Evolutionary conservation across 1,140 invertebrate genomes (phyloP).

Genomic region (Procambarus virginalis): DNA sequence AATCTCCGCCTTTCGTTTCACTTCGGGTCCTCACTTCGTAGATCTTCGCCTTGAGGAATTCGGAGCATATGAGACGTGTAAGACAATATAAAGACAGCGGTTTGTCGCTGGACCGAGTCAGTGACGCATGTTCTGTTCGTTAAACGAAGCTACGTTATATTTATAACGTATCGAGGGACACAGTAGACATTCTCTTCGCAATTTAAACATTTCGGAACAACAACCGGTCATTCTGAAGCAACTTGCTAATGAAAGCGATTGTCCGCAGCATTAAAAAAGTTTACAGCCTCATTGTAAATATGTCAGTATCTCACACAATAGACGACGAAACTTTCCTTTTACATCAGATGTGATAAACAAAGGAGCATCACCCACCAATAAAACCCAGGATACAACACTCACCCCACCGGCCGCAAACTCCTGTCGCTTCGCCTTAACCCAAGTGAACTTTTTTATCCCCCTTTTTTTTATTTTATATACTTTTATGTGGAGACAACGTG

Average conservation of each 20-base stretch:
- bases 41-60: too few species aligned
- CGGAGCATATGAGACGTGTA: too few species aligned
- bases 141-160: too few species aligned
- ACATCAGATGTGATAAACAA: conserved; percentile 57
- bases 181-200: not conserved
- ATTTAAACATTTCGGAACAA: conserved; percentile 51
- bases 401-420: not conserved
- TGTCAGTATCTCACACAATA: conserved; percentile 61
- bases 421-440: conserved; percentile 3
- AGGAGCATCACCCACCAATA: conserved; percentile 56
- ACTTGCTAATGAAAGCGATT: conserved; percentile 51
- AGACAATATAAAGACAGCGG: too few species aligned
- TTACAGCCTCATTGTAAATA: conserved; percentile 61
- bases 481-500: not conserved
- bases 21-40: not conserved
- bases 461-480: not conserved
- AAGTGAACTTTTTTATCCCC: conserved; percentile 1
- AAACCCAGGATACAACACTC: conserved; percentile 31
- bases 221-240: conserved; percentile 32
- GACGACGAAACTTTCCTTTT: conserved; percentile 50
- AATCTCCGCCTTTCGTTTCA: not conserved
- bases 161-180: too few species aligned
- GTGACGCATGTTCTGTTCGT: too few species aligned
- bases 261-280: conserved; percentile 50
- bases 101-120: too few species aligned